These are phyloP conservation scores for Drosophila sp. DNA, from an alignment of 1,140 invertebrate species.

Conservation along the genomic window DNA sequence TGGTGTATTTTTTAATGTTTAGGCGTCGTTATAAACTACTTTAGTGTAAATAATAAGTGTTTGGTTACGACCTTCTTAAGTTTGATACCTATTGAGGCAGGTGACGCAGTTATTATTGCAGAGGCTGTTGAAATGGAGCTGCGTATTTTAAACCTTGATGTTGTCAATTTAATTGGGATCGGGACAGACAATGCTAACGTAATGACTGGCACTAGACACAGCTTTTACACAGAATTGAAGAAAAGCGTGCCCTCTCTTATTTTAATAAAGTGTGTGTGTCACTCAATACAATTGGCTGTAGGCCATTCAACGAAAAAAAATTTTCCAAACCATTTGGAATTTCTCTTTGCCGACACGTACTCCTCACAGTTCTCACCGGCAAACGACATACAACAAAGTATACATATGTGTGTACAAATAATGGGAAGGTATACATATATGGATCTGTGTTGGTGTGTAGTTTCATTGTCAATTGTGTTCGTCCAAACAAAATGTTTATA, in stretches of 20 bases:
- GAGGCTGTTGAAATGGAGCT: neutral
- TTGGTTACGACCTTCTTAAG: neutral
- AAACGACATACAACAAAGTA: neutral
- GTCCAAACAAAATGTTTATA: neutral
- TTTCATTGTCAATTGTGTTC: neutral
- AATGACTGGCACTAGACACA: neutral
- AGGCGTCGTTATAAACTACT: neutral
- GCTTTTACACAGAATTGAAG: neutral
- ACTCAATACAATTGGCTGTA: neutral
- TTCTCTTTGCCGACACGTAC: neutral
- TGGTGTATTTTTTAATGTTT: neutral
- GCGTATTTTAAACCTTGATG: neutral
- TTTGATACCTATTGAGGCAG: neutral
- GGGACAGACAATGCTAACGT: neutral
- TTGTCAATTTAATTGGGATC: neutral
- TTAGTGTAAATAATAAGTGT: neutral
- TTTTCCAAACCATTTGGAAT: neutral
- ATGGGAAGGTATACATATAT: neutral
- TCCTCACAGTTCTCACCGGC: neutral
- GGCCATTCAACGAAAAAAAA: neutral
- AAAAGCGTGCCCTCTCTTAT: neutral
- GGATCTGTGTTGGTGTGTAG: neutral
- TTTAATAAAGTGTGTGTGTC: constrained; percentile 1
- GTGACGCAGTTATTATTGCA: neutral
- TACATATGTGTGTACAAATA: neutral